Evolutionary conservation across 2,113 vertebrate species (phyloP).

Genomic region (Rhadina sibilatrix): DNA sequence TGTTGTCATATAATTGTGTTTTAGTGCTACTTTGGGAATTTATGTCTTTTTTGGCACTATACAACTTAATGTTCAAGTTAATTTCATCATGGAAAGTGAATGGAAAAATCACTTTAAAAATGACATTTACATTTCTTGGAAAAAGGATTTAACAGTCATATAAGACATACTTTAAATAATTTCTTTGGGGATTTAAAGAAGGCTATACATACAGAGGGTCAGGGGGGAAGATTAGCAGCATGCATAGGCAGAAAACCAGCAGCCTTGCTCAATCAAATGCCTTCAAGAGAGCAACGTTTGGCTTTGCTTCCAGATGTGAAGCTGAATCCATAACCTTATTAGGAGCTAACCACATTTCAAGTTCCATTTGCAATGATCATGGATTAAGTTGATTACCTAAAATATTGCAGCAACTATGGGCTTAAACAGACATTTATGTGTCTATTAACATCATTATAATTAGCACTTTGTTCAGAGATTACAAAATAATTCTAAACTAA

Average conservation of each 20-base stretch:
- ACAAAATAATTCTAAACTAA: neutral
- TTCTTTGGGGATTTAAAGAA: neutral
- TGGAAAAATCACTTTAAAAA: neutral
- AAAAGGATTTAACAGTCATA: neutral
- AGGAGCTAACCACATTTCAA: neutral
- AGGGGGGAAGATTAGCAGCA: neutral
- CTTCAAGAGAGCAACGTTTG: neutral
- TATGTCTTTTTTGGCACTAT: neutral
- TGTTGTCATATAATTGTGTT: neutral
- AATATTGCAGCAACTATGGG: neutral
- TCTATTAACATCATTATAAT: neutral
- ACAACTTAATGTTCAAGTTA: neutral
- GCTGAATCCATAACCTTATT: neutral
- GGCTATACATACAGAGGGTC: neutral
- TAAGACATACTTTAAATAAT: neutral
- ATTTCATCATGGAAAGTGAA: neutral
- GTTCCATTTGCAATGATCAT: neutral
- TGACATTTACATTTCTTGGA: neutral
- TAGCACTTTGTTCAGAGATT: neutral
- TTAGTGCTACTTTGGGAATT: neutral
- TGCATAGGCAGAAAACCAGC: neutral
- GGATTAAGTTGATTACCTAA: neutral
- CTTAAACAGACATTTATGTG: neutral
- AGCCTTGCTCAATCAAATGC: neutral
- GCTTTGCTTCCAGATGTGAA: neutral